Conservation (phyloP, 92 coral and sea anemone genomes). For the Palythoa caribaeorum region DNA sequence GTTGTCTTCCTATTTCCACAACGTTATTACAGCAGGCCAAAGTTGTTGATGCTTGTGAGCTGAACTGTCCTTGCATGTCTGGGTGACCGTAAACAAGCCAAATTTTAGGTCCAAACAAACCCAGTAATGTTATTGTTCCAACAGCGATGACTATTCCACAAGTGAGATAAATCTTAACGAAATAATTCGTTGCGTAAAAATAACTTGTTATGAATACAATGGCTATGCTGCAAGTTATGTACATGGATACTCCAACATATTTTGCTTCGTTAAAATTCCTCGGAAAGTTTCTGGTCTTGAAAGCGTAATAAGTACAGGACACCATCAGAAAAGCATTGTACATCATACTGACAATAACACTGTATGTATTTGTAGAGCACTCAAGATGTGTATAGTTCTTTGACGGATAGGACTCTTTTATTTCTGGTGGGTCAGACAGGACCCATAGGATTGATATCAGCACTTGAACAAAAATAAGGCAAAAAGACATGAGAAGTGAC, state of each 20-base stretch:
- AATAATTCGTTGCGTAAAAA: slow-evolving; percentile 54
- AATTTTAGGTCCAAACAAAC: slow-evolving; percentile 62
- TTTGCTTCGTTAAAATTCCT: slow-evolving; percentile 69
- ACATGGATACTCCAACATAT: slow-evolving; percentile 63
- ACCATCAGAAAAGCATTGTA: slow-evolving; percentile 60
- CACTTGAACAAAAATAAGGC: slow-evolving; percentile 54
- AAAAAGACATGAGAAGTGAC: slow-evolving; percentile 52
- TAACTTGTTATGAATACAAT: slow-evolving; percentile 57
- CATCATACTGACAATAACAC: slow-evolving; percentile 46
- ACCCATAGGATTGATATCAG: slow-evolving; percentile 45
- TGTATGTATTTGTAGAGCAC: slow-evolving; percentile 38
- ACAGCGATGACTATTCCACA: slow-evolving; percentile 51
- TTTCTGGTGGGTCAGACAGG: slow-evolving; percentile 53
- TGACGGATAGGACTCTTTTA: slow-evolving; percentile 21
- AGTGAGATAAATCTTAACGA: slow-evolving; percentile 51
- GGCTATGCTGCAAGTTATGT: slow-evolving; percentile 54
- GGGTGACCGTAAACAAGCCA: slow-evolving; percentile 38
- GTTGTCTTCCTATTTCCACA: background rate
- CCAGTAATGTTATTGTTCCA: slow-evolving; percentile 56
- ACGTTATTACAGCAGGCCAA: background rate
- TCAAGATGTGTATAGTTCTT: slow-evolving; percentile 44
- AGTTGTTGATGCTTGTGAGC: background rate
- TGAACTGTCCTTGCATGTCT: background rate
- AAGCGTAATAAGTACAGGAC: slow-evolving; percentile 59
- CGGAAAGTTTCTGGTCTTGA: slow-evolving; percentile 63